Conservation (phyloP, 2,797 vertebrate genomes). For the Prionace glauca region DNA sequence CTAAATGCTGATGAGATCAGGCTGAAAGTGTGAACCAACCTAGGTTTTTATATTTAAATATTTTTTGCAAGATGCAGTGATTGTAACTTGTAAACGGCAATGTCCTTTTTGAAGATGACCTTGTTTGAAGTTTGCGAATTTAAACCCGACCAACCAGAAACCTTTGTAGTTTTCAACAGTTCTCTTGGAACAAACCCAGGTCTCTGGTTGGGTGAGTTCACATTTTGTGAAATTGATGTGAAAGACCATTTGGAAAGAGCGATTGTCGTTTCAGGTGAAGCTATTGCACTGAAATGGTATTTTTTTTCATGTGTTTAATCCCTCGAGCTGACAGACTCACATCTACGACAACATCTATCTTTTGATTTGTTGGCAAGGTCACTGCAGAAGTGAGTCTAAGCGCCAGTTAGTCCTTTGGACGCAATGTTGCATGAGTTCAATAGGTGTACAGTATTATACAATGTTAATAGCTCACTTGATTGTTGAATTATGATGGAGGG, state of each 20-base stretch:
- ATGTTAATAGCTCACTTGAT: neutral
- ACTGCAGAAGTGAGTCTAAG: neutral
- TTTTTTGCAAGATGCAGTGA: neutral
- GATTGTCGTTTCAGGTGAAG: conserved; percentile 11
- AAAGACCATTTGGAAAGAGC: conserved; percentile 24
- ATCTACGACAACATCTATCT: conserved; percentile 20
- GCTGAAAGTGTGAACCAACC: neutral
- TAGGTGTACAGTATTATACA: neutral
- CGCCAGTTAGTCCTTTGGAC: neutral
- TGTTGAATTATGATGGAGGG: neutral
- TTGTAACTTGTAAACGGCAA: neutral
- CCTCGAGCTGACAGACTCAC: conserved; percentile 8
- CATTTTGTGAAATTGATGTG: conserved; percentile 37
- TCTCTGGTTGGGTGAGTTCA: conserved; percentile 13
- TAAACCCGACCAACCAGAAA: conserved; percentile 12
- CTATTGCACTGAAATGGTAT: conserved; percentile 15
- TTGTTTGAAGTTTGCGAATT: conserved; percentile 29
- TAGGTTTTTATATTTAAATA: neutral
- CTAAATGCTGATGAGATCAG: neutral
- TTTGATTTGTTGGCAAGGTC: conserved; percentile 33
- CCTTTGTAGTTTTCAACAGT: neutral
- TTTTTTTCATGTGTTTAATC: conserved; percentile 31
- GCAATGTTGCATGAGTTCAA: neutral
- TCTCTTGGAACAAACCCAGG: neutral
- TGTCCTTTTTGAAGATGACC: conserved; percentile 5